Evolutionary conservation across 2,888 invertebrate species (phyloP).

Genomic region (Napeogenes sylphis): DNA sequence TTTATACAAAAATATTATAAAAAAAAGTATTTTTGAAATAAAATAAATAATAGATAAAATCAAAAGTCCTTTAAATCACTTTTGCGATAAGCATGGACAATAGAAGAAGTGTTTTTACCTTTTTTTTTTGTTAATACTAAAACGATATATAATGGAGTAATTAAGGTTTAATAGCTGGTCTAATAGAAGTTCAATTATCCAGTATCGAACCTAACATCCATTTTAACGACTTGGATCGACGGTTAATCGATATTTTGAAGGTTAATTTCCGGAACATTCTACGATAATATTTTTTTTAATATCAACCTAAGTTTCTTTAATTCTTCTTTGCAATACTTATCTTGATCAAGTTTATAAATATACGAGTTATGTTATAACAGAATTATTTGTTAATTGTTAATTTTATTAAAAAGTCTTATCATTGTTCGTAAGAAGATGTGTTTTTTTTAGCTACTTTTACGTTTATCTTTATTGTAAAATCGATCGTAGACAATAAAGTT

Average conservation of each 20-base stretch:
- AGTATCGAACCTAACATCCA: slow-evolving; percentile 22
- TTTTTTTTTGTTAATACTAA: too few species aligned
- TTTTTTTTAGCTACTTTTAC: background rate
- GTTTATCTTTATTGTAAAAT: background rate
- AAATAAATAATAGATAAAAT: background rate
- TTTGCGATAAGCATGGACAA: too few species aligned
- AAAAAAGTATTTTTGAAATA: background rate
- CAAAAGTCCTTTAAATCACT: background rate
- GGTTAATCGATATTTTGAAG: slow-evolving; percentile 26
- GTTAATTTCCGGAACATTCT: slow-evolving; percentile 14
- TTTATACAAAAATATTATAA: slow-evolving; percentile 7
- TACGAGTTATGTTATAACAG: background rate
- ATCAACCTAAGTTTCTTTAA: background rate
- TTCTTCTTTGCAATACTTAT: background rate
- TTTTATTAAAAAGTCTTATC: background rate
- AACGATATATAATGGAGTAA: too few species aligned
- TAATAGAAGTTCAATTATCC: slow-evolving; percentile 19
- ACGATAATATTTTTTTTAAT: background rate
- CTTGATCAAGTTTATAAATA: background rate
- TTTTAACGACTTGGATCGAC: slow-evolving; percentile 26
- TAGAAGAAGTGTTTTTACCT: too few species aligned
- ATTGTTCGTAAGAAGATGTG: background rate
- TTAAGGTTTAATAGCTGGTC: background rate
- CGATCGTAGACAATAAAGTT: background rate
- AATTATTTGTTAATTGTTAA: background rate